These are phyloP conservation scores for Euura lappo DNA, from an alignment of 1,140 invertebrate genomes.

Conservation along the genomic window DNA sequence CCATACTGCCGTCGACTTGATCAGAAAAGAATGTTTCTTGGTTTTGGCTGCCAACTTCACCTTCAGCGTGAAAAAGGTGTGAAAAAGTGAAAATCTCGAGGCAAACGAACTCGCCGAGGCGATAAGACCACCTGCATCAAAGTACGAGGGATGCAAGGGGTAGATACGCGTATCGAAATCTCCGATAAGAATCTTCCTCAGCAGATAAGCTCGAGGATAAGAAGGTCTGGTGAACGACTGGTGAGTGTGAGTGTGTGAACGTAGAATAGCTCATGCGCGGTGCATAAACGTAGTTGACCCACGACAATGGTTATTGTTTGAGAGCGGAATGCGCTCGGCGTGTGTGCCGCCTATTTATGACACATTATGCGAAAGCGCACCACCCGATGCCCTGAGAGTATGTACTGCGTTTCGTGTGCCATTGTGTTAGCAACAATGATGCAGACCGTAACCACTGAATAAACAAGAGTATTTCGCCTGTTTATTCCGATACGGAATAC, in stretches of 20 bases:
- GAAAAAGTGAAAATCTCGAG: too few relatives aligned
- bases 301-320: constrained; percentile 62
- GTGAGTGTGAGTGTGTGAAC: constrained; percentile 14
- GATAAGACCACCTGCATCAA: too few relatives aligned
- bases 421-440: constrained; percentile 59
- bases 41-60: too few relatives aligned
- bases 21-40: too few relatives aligned
- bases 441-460: constrained; percentile 34
- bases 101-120: too few relatives aligned
- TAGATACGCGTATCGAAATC: too few relatives aligned
- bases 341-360: constrained; percentile 59
- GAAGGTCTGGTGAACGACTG: not conserved
- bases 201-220: not conserved
- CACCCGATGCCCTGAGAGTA: constrained; percentile 39
- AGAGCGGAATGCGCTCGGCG: constrained; percentile 46
- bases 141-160: too few relatives aligned
- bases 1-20: too few relatives aligned
- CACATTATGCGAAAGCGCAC: constrained; percentile 60
- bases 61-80: too few relatives aligned
- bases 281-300: constrained; percentile 11
- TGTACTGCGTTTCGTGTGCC: constrained; percentile 46
- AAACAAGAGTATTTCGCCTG: constrained; percentile 38
- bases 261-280: constrained; percentile 14
- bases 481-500: constrained; percentile 19
- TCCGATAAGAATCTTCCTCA: constrained; percentile 48